Percentiles rank a stretch among this genome's conserved stretches.
These are phyloP conservation scores for Folsomia manolachei DNA, from an alignment of 2,888 invertebrate genomes.

Conservation along the genomic window DNA sequence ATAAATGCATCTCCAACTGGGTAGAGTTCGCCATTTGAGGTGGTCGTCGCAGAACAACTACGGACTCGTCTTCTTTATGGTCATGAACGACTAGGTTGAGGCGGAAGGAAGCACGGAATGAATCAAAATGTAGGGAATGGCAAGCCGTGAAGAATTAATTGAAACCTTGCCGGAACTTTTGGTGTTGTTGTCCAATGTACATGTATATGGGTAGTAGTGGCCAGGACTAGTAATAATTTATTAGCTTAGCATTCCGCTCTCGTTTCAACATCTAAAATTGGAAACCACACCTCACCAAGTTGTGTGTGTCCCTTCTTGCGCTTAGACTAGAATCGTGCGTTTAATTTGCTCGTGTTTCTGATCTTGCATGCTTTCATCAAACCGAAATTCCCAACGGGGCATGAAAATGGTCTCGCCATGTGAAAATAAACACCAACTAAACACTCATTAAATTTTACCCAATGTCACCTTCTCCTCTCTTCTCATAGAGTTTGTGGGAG, in stretches of 20 bases:
- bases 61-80: too few relatives aligned
- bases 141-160: slow-evolving; percentile 8
- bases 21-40: too few relatives aligned
- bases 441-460: slow-evolving; percentile 1
- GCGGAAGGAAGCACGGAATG: not conserved
- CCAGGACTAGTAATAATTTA: not conserved
- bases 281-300: not conserved
- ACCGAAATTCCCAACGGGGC: not conserved
- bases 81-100: too few relatives aligned
- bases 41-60: too few relatives aligned
- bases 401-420: not conserved
- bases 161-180: not conserved
- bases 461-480: not conserved
- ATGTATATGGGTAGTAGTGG: slow-evolving; percentile 1
- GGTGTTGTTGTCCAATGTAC: not conserved
- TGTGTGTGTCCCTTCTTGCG: too few relatives aligned
- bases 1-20: not conserved
- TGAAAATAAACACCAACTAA: not conserved
- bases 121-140: slow-evolving; percentile 2
- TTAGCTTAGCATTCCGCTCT: not conserved
- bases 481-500: not conserved
- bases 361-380: too few relatives aligned
- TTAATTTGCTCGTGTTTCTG: too few relatives aligned
- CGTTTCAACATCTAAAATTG: not conserved
- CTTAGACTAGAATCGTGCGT: too few relatives aligned